These are phyloP conservation scores for Geodia barretti DNA, from an alignment of 37 sponge, comb jelly and placozoan species.

Conservation along the genomic window DNA sequence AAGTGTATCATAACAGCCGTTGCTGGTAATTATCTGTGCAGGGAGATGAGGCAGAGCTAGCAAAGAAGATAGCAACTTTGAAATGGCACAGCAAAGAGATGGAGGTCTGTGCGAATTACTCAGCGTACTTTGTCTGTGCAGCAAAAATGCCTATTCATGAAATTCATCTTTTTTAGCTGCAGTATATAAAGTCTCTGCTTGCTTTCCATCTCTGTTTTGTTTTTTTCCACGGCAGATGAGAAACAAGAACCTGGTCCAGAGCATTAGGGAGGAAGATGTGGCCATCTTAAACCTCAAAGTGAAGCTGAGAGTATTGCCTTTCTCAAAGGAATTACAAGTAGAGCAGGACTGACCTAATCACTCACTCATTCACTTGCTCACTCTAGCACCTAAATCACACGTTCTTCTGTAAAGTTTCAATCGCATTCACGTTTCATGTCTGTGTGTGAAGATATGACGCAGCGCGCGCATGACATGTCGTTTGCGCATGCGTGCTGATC, in stretches of 20 bases:
- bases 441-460: no score
- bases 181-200: background rate
- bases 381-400: no score
- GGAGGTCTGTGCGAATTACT: slow-evolving; percentile 29
- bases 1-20: no score
- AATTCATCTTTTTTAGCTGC: background rate
- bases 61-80: slow-evolving; percentile 57
- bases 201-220: background rate
- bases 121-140: background rate
- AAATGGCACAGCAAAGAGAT: slow-evolving; percentile 73
- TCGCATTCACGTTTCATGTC: background rate
- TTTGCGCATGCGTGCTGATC: no score
- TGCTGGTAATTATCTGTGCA: no score
- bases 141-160: no score
- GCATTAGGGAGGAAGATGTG: slow-evolving; percentile 43
- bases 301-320: slow-evolving; percentile 43
- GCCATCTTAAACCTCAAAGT: slow-evolving; percentile 49
- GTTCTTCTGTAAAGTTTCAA: no score
- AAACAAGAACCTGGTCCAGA: slow-evolving; percentile 34
- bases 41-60: slow-evolving; percentile 76
- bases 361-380: background rate
- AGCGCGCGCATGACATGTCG: no score
- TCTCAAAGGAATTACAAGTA: slow-evolving; percentile 19
- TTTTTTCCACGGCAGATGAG: slow-evolving; percentile 1
- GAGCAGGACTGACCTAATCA: background rate